phyloP scores from a whole-genome alignment of 2,113 vertebrate genomes.

The Lethenteron camtschaticum region DNA sequence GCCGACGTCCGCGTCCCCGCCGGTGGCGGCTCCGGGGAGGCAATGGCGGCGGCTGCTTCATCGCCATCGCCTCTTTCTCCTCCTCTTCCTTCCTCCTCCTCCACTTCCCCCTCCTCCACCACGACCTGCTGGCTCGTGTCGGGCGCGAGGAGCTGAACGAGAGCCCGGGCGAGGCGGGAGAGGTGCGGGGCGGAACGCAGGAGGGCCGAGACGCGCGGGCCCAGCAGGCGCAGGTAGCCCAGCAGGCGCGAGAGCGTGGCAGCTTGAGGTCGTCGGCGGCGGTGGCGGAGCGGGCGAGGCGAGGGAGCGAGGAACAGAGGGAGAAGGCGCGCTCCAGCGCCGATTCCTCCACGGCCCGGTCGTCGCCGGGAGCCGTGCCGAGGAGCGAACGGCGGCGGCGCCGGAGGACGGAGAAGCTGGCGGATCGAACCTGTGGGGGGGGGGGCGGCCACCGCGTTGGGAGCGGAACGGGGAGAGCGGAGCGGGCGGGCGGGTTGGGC shows the following conservation, averaged over 20 bases:
- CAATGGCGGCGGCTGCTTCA: too few relatives aligned
- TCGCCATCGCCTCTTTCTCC: too few relatives aligned
- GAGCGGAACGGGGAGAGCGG: too few relatives aligned
- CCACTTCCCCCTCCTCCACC: slow-evolving; percentile 33
- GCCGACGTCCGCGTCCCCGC: neutral
- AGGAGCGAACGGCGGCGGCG: too few relatives aligned
- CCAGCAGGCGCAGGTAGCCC: slow-evolving; percentile 65
- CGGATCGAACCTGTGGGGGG: too few relatives aligned
- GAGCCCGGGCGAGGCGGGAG: slow-evolving; percentile 50
- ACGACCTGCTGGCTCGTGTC: slow-evolving; percentile 51
- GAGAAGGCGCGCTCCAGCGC: slow-evolving; percentile 64
- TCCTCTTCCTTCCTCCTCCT: neutral
- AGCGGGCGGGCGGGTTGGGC: too few relatives aligned
- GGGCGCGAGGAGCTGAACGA: slow-evolving; percentile 68
- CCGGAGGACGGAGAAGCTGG: too few relatives aligned
- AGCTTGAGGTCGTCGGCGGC: slow-evolving; percentile 53
- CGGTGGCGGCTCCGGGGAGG: too few relatives aligned
- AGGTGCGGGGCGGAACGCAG: slow-evolving; percentile 51
- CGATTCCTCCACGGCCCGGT: slow-evolving; percentile 34
- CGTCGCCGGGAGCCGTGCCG: slow-evolving; percentile 12
- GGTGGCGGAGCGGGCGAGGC: slow-evolving; percentile 41
- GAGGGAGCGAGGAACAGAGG: slow-evolving; percentile 50
- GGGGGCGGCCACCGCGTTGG: too few relatives aligned
- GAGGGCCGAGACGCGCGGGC: slow-evolving; percentile 32
- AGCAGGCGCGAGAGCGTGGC: slow-evolving; percentile 46